Conservation (phyloP, 2,113 vertebrate species). For the Deroptyus accipitrinus region DNA sequence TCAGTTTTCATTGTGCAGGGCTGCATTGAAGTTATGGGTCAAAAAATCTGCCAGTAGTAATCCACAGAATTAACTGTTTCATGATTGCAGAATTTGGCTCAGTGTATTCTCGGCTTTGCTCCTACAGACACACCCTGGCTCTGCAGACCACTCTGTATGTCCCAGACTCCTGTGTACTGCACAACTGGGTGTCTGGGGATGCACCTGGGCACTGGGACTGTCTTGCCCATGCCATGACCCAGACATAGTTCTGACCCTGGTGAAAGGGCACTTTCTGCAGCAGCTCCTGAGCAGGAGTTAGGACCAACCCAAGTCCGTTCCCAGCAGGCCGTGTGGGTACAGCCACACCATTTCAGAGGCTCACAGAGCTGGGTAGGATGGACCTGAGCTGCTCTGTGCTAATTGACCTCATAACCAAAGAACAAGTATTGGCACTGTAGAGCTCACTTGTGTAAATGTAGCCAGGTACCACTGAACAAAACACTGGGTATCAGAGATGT, state of each 20-base stretch:
- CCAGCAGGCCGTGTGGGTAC: background rate
- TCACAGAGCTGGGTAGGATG: background rate
- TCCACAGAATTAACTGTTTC: background rate
- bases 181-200: fast-evolving
- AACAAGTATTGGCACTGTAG: background rate
- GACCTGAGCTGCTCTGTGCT: background rate
- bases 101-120: background rate
- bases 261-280: background rate
- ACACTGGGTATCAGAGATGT: background rate
- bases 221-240: background rate
- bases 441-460: background rate
- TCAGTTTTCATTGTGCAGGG: background rate
- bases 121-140: background rate
- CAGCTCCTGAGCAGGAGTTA: background rate
- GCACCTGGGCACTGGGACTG: fast-evolving
- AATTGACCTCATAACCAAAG: background rate
- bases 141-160: fast-evolving
- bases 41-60: background rate
- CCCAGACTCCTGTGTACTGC: too few relatives aligned
- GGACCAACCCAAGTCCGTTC: background rate
- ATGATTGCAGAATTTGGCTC: background rate
- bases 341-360: background rate
- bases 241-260: background rate
- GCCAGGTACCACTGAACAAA: background rate
- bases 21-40: background rate